Base-by-base conservation (phyloP, 2,113 vertebrate species). In the Pseudopodoces humilis region DNA sequence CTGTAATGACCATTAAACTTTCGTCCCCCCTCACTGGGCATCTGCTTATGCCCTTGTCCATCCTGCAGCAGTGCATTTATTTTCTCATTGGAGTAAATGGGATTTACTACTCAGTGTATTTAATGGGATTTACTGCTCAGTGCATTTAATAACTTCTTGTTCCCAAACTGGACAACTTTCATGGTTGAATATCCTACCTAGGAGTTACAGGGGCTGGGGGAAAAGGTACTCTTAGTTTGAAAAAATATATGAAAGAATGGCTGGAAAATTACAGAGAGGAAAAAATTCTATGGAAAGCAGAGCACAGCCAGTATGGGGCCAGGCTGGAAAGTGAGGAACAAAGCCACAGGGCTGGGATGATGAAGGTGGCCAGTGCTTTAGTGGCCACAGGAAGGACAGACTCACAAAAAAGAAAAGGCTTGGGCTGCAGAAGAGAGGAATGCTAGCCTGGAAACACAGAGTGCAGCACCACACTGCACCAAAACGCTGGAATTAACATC, bases 401-500 rank as follows among this genome's bases (percentile, higher is more conserved):
- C 18, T 28, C 25, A 18, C 25, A 43, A 33, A 71, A 52, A 80
- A 69, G 58, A 11, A 74, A 82, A 72, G 63, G 68, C 60, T 92
- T 21, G 64, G 65, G 76, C 76, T 93, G 90, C 68, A 60, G 91
- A 78, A 76, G 79, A 85, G 80, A 74, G 74, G 58, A 89, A 49
- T 63, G 69, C 64, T 39, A 77, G 82, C 82, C 79, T 90, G 82
- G 46, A 84, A 95, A 85, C 53, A 62, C 71, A 64, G 88, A 96
- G 92, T 95, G 95, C 95, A 95, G 94, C 55, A 90, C 95, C 94
- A 95, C 95, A 82, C 92, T 97, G 95, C 97, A 96, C 90, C 95
- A 95, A 97, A 97, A 97, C 10, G 90, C 76, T 92, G 94, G 96
- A 97, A 97, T 97, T 94, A 96, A 97, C 96, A 97, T 97, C 97